A percentile compares a stretch with the other conserved stretches of the same genome.
Evolutionary conservation across 2,797 vertebrate genomes (phyloP).

Genomic region (Enteromius trimaculatus): DNA sequence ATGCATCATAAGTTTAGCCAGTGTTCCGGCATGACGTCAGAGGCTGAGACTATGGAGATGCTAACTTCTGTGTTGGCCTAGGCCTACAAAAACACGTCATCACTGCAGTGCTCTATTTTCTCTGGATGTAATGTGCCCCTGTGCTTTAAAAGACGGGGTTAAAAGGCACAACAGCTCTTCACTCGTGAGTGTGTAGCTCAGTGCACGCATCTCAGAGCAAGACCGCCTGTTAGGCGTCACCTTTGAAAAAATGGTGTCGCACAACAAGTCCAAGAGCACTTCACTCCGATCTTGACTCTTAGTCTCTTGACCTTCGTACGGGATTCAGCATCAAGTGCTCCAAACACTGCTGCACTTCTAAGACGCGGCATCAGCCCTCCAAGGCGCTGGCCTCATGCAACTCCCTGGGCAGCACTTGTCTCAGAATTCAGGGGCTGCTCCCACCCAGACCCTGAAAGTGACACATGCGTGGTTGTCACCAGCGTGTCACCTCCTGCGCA

Average conservation of each 20-base stretch:
- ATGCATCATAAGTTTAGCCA: too few species aligned
- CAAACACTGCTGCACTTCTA: slow-evolving; percentile 16
- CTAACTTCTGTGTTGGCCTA: neutral
- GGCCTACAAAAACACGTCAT: neutral
- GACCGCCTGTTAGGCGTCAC: slow-evolving; percentile 15
- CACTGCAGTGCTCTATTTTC: neutral
- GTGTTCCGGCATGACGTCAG: too few species aligned
- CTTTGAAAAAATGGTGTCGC: slow-evolving; percentile 23
- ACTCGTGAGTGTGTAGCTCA: slow-evolving; percentile 34
- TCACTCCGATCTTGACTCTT: slow-evolving; percentile 45
- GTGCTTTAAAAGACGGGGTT: slow-evolving; percentile 56
- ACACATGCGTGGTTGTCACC: slow-evolving; percentile 79
- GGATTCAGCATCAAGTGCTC: neutral
- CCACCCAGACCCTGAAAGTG: slow-evolving; percentile 80
- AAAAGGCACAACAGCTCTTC: slow-evolving; percentile 64
- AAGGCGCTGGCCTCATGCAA: slow-evolving; percentile 63
- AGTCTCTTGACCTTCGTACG: slow-evolving; percentile 41
- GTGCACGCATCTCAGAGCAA: neutral
- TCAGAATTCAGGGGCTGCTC: slow-evolving; percentile 73
- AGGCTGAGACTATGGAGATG: too few species aligned
- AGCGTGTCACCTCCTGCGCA: slow-evolving; percentile 80
- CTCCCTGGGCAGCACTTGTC: slow-evolving; percentile 72
- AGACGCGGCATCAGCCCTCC: slow-evolving; percentile 41
- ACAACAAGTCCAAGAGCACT: slow-evolving; percentile 48
- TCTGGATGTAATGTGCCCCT: slow-evolving; percentile 53